These are phyloP conservation scores for Dipodomys spectabilis DNA, from an alignment of 2,113 vertebrate species.

Conservation along the genomic window DNA sequence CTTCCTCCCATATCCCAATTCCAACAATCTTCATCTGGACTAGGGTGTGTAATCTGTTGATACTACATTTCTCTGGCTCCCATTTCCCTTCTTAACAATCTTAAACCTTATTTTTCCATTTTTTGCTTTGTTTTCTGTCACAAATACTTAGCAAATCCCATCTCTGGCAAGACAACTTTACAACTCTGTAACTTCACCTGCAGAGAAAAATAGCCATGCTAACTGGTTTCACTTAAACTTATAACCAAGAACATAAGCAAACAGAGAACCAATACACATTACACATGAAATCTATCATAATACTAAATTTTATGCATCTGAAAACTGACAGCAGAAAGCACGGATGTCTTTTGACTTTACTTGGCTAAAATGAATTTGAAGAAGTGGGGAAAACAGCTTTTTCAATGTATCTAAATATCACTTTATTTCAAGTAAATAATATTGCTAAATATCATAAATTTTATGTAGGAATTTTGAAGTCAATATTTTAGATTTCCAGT, in stretches of 20 bases:
- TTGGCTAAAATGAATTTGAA: background rate
- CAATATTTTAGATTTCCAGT: slow-evolving; percentile 50
- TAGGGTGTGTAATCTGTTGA: background rate
- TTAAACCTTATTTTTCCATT: slow-evolving; percentile 27
- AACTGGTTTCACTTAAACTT: slow-evolving; percentile 20
- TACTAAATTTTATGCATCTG: background rate
- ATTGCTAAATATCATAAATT: slow-evolving; percentile 2
- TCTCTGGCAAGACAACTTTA: slow-evolving; percentile 18
- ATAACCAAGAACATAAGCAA: background rate
- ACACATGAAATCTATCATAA: background rate
- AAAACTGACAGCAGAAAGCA: slow-evolving; percentile 53
- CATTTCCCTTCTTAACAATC: background rate
- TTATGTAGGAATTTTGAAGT: slow-evolving; percentile 30
- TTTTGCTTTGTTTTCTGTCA: background rate
- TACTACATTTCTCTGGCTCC: background rate
- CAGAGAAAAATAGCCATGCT: slow-evolving; percentile 1
- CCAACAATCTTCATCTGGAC: background rate
- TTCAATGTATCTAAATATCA: slow-evolving; percentile 24
- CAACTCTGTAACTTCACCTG: background rate
- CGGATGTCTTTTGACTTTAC: background rate
- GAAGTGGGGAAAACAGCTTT: background rate
- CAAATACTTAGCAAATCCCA: background rate
- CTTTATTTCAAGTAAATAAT: slow-evolving; percentile 48
- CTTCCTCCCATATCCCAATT: background rate
- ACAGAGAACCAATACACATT: too few species aligned